Percentiles rank a stretch among this genome's conserved stretches.
Evolutionary conservation across 2,113 vertebrate species (phyloP).

Genomic region (Tringa solitaria): DNA sequence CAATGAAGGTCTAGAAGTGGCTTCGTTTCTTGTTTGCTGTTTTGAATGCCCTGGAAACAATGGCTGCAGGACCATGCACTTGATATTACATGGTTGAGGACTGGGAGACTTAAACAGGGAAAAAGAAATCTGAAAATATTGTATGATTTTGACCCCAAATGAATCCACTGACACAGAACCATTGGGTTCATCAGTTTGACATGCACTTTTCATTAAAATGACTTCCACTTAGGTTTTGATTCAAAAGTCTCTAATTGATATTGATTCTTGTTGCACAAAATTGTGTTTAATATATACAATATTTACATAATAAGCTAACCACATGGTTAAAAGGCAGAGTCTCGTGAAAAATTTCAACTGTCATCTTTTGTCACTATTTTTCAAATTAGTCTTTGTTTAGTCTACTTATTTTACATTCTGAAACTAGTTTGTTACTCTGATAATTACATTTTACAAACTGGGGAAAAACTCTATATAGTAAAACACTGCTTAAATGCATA

Average conservation of each 20-base stretch:
- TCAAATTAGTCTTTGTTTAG: background rate
- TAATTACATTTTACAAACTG: background rate
- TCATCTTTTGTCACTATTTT: rapidly evolving
- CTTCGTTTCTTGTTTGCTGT: slow-evolving; percentile 22
- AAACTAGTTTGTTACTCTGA: background rate
- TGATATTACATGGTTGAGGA: background rate
- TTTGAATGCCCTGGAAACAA: slow-evolving; percentile 30
- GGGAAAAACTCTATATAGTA: background rate
- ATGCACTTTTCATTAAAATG: slow-evolving; percentile 44
- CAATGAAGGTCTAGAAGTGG: slow-evolving; percentile 12
- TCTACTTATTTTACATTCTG: background rate
- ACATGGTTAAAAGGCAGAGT: background rate
- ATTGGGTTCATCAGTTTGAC: slow-evolving; percentile 21
- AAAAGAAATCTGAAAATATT: slow-evolving; percentile 35
- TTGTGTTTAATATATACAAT: background rate
- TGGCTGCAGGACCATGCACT: background rate
- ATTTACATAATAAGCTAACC: slow-evolving; percentile 1
- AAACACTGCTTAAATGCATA: background rate
- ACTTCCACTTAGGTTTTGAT: background rate
- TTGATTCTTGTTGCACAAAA: slow-evolving; percentile 6
- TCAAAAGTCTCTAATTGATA: slow-evolving; percentile 16
- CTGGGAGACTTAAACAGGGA: background rate
- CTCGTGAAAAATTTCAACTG: background rate
- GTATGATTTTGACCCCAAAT: slow-evolving; percentile 12
- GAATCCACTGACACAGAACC: slow-evolving; percentile 37